These are phyloP conservation scores for Glyptemys insculpta DNA, from an alignment of 2,797 vertebrate species.

Conservation along the genomic window DNA sequence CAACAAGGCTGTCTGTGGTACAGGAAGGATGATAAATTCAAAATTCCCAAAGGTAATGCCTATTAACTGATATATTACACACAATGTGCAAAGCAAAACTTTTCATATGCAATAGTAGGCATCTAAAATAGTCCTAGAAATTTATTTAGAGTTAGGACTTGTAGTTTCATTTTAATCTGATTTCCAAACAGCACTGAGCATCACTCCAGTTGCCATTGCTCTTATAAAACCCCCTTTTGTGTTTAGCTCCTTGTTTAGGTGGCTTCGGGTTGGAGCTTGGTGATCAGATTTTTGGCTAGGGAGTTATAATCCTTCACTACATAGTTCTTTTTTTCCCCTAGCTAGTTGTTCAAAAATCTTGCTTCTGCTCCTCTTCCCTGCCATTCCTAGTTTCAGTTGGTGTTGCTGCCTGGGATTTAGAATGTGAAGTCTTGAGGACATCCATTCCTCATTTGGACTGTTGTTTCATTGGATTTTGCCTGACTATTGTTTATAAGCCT, in stretches of 20 bases:
- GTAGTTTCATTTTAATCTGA: not conserved
- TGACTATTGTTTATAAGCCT: not conserved
- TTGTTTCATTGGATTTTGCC: not conserved
- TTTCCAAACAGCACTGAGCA: not conserved
- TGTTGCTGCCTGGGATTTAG: not conserved
- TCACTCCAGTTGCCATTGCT: not conserved
- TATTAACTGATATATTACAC: not conserved
- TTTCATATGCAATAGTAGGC: not conserved
- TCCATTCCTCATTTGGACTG: not conserved
- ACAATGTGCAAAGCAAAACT: not conserved
- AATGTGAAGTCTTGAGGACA: not conserved
- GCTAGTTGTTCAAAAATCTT: not conserved
- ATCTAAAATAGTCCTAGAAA: not conserved
- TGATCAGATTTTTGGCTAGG: not conserved
- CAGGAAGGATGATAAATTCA: conserved; percentile 97
- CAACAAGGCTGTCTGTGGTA: conserved; percentile 92
- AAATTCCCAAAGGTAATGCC: conserved; percentile 93
- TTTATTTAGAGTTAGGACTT: not conserved
- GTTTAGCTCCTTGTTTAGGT: not conserved
- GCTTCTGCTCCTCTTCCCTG: not conserved
- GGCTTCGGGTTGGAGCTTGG: not conserved
- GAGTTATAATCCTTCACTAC: not conserved
- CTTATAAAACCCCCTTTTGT: not conserved
- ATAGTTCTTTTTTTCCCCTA: not conserved
- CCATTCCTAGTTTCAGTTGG: not conserved